A percentile compares a stretch with the other conserved stretches of the same genome.
phyloP scores from a whole-genome alignment of 2,888 invertebrate genomes.

The Troides helena region DNA sequence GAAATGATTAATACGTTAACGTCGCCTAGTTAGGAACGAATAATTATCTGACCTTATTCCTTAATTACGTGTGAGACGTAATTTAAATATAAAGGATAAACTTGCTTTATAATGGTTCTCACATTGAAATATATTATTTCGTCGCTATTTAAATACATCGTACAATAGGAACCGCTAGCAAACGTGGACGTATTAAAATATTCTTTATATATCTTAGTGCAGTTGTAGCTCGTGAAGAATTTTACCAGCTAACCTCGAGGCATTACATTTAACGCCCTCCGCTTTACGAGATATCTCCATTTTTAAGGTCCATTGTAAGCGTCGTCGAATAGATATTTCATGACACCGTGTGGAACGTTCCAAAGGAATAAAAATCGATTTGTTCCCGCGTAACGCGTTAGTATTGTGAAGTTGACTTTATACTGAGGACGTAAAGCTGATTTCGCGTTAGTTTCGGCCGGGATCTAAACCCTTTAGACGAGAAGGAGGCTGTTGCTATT shows the following conservation, averaged over 20 bases:
- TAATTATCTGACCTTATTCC: constrained; percentile 18
- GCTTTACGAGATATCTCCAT: constrained; percentile 34
- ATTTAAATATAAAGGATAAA: neutral
- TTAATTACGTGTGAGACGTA: constrained; percentile 1
- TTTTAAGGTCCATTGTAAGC: constrained; percentile 37
- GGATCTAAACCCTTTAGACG: constrained; percentile 71
- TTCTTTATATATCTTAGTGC: constrained; percentile 1
- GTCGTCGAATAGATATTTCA: constrained; percentile 29
- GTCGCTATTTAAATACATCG: neutral
- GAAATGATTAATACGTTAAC: neutral
- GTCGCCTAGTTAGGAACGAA: neutral
- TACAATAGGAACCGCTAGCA: neutral
- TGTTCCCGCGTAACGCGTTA: constrained; percentile 34
- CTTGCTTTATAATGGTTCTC: neutral
- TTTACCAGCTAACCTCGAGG: constrained; percentile 25
- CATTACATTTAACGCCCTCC: constrained; percentile 37
- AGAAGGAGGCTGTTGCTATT: constrained; percentile 59
- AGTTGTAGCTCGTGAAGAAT: constrained; percentile 1
- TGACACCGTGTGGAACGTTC: constrained; percentile 25
- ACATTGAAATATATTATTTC: neutral
- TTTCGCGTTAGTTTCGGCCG: constrained; percentile 38
- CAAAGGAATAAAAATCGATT: constrained; percentile 50
- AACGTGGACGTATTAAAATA: neutral
- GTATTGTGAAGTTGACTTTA: constrained; percentile 34
- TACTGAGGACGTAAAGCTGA: constrained; percentile 43